Evolutionary conservation across 2,888 invertebrate genomes (phyloP).

Genomic region (Drosophila neonasuta): DNA sequence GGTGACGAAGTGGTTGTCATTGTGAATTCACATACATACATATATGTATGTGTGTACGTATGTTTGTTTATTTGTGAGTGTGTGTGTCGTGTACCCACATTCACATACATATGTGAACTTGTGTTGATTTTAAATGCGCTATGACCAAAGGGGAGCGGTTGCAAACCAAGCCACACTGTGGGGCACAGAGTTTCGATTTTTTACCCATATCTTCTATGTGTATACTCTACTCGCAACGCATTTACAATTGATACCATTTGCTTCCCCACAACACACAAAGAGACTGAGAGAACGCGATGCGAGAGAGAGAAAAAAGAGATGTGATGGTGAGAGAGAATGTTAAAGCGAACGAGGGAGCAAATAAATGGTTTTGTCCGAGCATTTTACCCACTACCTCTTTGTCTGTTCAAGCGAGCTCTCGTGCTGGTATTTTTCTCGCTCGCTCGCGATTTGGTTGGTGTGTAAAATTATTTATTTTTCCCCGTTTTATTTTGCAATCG

Average conservation of each 20-base stretch:
- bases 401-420: slow-evolving; percentile 66
- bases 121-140: slow-evolving; percentile 63
- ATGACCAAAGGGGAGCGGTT: slow-evolving; percentile 58
- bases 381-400: slow-evolving; percentile 70
- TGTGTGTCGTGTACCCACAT: slow-evolving; percentile 17
- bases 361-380: slow-evolving; percentile 53
- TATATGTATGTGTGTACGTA: slow-evolving; percentile 26
- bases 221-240: slow-evolving; percentile 60
- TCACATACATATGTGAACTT: slow-evolving; percentile 48
- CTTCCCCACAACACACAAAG: slow-evolving; percentile 31
- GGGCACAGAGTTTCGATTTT: slow-evolving; percentile 70
- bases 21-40: slow-evolving; percentile 58
- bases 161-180: slow-evolving; percentile 38
- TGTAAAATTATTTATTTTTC: slow-evolving; percentile 66
- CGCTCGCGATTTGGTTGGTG: slow-evolving; percentile 46
- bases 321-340: slow-evolving; percentile 42
- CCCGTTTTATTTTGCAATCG: slow-evolving; percentile 50
- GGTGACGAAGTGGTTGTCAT: slow-evolving; percentile 77
- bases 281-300: slow-evolving; percentile 12
- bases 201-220: slow-evolving; percentile 66
- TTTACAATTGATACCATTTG: slow-evolving; percentile 56
- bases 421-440: slow-evolving; percentile 56
- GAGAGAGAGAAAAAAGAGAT: slow-evolving; percentile 22
- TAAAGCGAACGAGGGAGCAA: slow-evolving; percentile 49
- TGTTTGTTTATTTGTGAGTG: slow-evolving; percentile 17